Evolutionary conservation across 2,797 vertebrate species (phyloP), one percentile per base, ranked within the genome.

Genomic region (Loriculus beryllinus): DNA sequence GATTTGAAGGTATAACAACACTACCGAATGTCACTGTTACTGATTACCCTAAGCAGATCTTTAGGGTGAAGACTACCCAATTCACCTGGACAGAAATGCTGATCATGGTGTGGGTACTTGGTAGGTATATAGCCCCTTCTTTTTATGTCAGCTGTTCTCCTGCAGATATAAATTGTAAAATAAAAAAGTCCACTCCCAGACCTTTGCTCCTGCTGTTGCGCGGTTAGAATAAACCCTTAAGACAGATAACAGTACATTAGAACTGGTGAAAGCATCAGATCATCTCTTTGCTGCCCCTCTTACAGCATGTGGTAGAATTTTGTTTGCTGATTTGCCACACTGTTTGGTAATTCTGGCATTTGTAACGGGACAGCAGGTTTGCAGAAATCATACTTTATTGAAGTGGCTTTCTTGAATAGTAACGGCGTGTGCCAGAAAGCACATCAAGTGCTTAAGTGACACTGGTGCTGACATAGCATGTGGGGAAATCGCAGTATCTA

Each of bases 21-120:
- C 95, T 98, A 88, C 98, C 98, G 0, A 99, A 99, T 33, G 96
- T 98, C 93, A 99, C 98, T 2, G 98, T 98, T 33, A 98, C 97
- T 4, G 98, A 99, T 96, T 98, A 98, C 87, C 98, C 98, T 47
- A 98, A 97, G 67, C 98, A 99, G 97, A 98, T 99, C 95, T 99
- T 98, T 97, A 97, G 98, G 93, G 98, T 99, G 81, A 99, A 98
- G 93, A 99, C 98, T 52, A 98, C 98, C 9, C 98, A 98, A 88
- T 98, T 99, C 97, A 98, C 98, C 17, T 99, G 98, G 98, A 99
- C 98, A 7, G 98, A 99, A 95, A 98, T 98, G 97, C 96, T 99
- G 43, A 99, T 99, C 92, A 98, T 99, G 98, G 97, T 98, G n/a
- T 99, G 98, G 98, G 98, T 99, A 45, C 97, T 99, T 75, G 98